phyloP scores from a whole-genome alignment of 2,797 vertebrate genomes.

The Malacoraja senta region DNA sequence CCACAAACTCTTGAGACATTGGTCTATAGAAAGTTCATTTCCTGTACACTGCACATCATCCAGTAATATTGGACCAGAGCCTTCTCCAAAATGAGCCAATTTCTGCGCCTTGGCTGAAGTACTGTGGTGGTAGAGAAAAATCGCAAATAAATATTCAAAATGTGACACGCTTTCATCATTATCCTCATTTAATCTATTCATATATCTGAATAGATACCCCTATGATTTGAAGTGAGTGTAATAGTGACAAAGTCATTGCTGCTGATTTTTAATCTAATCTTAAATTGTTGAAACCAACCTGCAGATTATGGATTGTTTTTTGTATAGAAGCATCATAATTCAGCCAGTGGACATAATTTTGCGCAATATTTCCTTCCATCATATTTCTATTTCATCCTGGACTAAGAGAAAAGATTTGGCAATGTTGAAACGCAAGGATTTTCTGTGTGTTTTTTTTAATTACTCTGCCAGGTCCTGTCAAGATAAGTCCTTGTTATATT shows the following conservation, averaged over 20 bases:
- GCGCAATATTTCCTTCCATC: neutral
- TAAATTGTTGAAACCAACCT: neutral
- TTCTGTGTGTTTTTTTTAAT: neutral
- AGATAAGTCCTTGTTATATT: neutral
- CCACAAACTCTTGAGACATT: conserved; percentile 82
- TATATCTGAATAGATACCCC: neutral
- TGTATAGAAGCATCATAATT: neutral
- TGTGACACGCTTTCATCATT: neutral
- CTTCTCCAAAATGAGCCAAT: conserved; percentile 78
- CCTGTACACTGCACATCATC: conserved; percentile 88
- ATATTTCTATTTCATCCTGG: neutral
- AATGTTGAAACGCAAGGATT: neutral
- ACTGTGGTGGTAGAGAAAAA: conserved; percentile 51
- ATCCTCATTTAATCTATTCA: neutral
- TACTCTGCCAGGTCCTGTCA: neutral
- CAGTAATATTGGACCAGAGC: conserved; percentile 73
- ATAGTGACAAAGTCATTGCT: neutral
- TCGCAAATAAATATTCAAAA: neutral
- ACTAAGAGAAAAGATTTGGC: neutral
- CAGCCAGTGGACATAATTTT: neutral
- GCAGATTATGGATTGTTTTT: neutral
- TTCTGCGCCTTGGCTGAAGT: conserved; percentile 79
- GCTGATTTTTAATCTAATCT: neutral
- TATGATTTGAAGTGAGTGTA: neutral
- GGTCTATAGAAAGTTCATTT: conserved; percentile 87